Evolutionary conservation across 1,140 invertebrate species (phyloP).

Genomic region (Papilio aristodemus): DNA sequence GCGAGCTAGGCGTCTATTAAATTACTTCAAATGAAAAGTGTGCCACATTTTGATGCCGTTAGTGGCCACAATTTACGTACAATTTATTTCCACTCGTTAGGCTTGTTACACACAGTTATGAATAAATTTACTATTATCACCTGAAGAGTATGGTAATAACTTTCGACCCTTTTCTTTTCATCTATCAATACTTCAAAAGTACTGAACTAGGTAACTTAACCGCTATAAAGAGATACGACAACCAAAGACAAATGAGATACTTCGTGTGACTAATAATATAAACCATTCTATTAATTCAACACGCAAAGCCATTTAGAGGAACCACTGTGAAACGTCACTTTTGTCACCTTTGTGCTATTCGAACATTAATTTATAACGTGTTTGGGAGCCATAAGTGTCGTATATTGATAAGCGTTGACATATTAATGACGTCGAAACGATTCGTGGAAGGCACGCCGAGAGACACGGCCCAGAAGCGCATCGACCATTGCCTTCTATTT

Average conservation of each 20-base stretch:
- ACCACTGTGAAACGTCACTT: constrained; percentile 2
- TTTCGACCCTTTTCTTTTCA: no score
- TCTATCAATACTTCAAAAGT: no score
- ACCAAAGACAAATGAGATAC: no score
- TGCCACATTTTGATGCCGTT: constrained; percentile 19
- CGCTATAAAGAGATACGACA: no score
- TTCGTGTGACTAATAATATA: no score
- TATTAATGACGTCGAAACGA: constrained; percentile 67
- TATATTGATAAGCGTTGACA: constrained; percentile 71
- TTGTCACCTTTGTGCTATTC: background rate
- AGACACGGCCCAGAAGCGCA: constrained; percentile 63
- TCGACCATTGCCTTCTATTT: constrained; percentile 62
- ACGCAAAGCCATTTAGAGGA: background rate
- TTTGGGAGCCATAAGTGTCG: constrained; percentile 33
- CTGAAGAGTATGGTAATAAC: no score
- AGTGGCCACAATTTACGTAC: constrained; percentile 1
- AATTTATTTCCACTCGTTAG: background rate
- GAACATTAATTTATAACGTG: constrained; percentile 13
- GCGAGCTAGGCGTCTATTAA: constrained; percentile 5
- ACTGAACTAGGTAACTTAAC: no score
- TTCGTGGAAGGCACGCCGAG: constrained; percentile 58
- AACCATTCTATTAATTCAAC: no score
- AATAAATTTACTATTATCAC: background rate
- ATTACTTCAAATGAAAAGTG: constrained; percentile 29
- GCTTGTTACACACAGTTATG: background rate